Base-by-base conservation (phyloP, 2,797 vertebrate species). In the Nyctalus aviator region DNA sequence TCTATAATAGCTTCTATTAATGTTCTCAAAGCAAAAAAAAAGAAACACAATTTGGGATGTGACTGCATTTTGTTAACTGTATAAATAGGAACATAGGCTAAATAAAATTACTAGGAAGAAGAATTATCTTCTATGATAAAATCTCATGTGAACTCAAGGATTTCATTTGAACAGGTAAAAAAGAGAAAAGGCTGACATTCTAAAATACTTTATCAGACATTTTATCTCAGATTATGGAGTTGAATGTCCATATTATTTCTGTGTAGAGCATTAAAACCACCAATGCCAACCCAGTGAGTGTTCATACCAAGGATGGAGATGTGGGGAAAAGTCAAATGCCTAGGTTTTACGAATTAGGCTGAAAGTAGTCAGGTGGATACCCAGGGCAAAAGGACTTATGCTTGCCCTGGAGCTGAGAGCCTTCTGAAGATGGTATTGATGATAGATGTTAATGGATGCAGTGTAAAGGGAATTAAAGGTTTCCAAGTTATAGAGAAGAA, bases 1-100 rank as follows among this genome's bases (percentile, higher is more conserved):
- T 92, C 69, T 93, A 88, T 96, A 94, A 93, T 64, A 75, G 46
- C 18, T 85, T 92, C 69, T 93, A 88, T 96, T 50, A 85, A 37
- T 76, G 41, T 94, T 21, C 35, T 93, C 72, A 94, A 87, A 95
- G 30, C 21, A 78, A 78, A 55, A 93, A 17, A 94, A 12, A 20
- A 68, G 85, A 66, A 86, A 90, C 78, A 85, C 44, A 94, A 57
- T 73, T 92, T 88, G 10, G 21, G 85, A 84, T 15, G 21, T 94
- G 87, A 90, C 82, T 93, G 27, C 6, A 85, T 87, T 96, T 95
- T 93, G 79, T 88, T 35, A 90, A 94, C 87, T 85, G 53, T 13
- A 68, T 62, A 87, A 95, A 84, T 87, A 92, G 9, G 30, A 91
- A 23, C 6, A 10, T 55, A 90, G 37, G n/a, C 35, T 96, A 95